phyloP scores from a whole-genome alignment of 2,113 vertebrate species.

The Cairina moschata region DNA sequence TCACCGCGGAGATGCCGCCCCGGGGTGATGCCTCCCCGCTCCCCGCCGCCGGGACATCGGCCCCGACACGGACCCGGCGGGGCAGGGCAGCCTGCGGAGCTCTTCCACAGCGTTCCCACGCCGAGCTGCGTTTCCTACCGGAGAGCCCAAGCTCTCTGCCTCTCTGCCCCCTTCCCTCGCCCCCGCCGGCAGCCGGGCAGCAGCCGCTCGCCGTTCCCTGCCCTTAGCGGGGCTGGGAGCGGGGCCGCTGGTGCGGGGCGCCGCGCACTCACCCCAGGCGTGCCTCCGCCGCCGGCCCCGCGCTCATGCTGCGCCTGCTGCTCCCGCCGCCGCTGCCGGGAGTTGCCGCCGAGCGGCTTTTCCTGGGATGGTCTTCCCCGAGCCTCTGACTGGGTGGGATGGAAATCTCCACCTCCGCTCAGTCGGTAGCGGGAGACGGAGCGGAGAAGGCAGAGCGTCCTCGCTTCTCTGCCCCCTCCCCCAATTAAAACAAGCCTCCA shows the following conservation, averaged over 20 bases:
- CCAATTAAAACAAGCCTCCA: conserved; percentile 73
- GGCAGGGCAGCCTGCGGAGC: rapidly evolving
- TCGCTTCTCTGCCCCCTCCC: conserved; percentile 41
- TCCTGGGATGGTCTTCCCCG: conserved; percentile 77
- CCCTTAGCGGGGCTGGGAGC: not conserved
- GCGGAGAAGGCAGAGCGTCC: conserved; percentile 57
- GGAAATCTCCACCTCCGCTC: conserved; percentile 85
- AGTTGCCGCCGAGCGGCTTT: conserved; percentile 56
- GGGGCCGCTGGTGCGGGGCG: not conserved
- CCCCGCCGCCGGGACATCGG: not conserved
- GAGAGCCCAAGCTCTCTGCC: not conserved
- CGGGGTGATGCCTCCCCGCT: no score
- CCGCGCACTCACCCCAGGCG: not conserved
- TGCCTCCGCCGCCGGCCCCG: not conserved
- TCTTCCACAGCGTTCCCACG: not conserved
- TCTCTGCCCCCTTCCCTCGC: not conserved
- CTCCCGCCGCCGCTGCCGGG: not conserved
- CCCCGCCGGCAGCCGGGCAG: not conserved
- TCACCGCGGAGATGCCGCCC: no score
- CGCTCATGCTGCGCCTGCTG: not conserved
- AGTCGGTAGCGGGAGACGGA: conserved; percentile 39
- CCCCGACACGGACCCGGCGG: not conserved
- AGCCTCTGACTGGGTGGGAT: conserved; percentile 82
- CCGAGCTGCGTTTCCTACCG: not conserved
- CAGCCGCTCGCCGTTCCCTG: not conserved